Evolutionary conservation across 2,797 vertebrate species (phyloP).

Genomic region (Chloroceryle inda): DNA sequence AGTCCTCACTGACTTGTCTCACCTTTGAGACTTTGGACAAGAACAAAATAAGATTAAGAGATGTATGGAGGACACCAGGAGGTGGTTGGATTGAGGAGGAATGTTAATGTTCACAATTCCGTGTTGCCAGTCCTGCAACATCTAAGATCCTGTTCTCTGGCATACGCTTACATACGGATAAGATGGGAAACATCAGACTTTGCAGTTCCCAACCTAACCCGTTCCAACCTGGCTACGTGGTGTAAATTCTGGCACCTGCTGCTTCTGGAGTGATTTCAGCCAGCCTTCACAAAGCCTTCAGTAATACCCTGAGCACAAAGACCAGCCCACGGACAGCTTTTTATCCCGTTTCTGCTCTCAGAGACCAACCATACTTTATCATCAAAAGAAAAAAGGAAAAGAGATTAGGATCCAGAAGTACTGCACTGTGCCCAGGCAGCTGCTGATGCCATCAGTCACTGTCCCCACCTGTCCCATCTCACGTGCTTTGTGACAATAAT

Average conservation of each 20-base stretch:
- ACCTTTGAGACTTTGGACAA: not conserved
- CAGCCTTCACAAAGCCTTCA: not conserved
- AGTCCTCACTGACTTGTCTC: not conserved
- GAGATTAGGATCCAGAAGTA: not conserved
- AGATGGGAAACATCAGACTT: not conserved
- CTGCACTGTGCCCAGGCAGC: not conserved
- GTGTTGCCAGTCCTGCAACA: not conserved
- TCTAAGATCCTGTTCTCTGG: not conserved
- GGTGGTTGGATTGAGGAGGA: not conserved
- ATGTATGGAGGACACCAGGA: not conserved
- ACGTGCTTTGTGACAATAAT: not conserved
- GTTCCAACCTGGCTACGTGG: fast-evolving
- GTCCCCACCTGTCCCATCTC: not conserved
- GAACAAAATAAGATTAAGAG: not conserved
- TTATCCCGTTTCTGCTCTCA: not conserved
- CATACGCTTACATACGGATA: fast-evolving
- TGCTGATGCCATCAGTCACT: not conserved
- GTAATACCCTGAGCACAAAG: not conserved
- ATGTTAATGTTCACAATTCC: not conserved
- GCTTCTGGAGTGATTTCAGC: not conserved
- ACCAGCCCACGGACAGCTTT: not conserved
- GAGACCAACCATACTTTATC: not conserved
- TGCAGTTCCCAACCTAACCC: not conserved
- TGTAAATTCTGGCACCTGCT: not conserved
- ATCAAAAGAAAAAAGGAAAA: not conserved